Conservation (phyloP, 2,113 vertebrate species). For the Pseudorectes ferrugineus region DNA sequence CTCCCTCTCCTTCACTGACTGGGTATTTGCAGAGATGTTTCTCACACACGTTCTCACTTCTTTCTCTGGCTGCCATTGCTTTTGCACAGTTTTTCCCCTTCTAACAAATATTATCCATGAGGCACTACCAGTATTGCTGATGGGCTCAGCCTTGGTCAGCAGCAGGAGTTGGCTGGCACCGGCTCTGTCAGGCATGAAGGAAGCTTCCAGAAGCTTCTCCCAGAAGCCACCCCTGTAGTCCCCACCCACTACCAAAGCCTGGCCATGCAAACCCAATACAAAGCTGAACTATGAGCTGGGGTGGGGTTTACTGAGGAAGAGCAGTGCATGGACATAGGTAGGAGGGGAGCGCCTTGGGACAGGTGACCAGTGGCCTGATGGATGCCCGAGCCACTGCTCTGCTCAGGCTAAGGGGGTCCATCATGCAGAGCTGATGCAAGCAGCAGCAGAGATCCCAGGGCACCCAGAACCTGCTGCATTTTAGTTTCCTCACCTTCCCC, state of each 20-base stretch:
- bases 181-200: not conserved
- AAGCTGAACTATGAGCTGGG: not conserved
- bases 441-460: too few relatives aligned
- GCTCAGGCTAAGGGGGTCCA: not conserved
- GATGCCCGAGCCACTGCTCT: accelerated
- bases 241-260: not conserved
- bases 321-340: too few relatives aligned
- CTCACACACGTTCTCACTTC: not conserved
- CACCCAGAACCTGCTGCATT: not conserved
- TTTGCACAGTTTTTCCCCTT: not conserved
- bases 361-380: not conserved
- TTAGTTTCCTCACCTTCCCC: not conserved
- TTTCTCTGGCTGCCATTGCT: not conserved
- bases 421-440: not conserved
- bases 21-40: not conserved
- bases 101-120: not conserved
- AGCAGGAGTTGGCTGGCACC: accelerated
- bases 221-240: not conserved
- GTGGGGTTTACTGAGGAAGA: not conserved
- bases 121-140: not conserved
- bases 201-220: not conserved
- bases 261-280: not conserved
- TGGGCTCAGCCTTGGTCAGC: not conserved
- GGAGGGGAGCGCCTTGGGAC: accelerated
- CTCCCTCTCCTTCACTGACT: not conserved